Percentiles rank a stretch among this genome's conserved stretches.
Evolutionary conservation across 2,888 invertebrate species (phyloP).

Genomic region (Mythimna vitellina): DNA sequence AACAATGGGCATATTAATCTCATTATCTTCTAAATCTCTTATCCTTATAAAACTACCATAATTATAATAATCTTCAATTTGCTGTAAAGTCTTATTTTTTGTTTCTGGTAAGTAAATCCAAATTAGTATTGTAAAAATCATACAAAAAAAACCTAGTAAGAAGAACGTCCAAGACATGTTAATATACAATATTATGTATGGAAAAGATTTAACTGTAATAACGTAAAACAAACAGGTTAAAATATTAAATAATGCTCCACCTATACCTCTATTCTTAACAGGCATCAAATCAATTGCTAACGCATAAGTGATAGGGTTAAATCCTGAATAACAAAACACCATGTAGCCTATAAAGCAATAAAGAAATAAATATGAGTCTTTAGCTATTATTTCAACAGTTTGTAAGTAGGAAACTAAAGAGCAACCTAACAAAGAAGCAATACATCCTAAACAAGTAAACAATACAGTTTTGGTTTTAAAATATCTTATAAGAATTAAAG

Average conservation of each 20-base stretch:
- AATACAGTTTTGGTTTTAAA: slow-evolving; percentile 48
- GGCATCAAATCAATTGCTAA: slow-evolving; percentile 60
- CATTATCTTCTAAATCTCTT: slow-evolving; percentile 21
- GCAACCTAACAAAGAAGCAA: slow-evolving; percentile 29
- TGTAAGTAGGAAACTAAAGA: slow-evolving; percentile 39
- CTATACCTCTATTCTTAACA: slow-evolving; percentile 61
- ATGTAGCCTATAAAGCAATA: slow-evolving; percentile 41
- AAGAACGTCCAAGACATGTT: slow-evolving; percentile 51
- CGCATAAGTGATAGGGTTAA: slow-evolving; percentile 38
- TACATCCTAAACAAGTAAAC: slow-evolving; percentile 22
- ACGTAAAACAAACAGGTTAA: slow-evolving; percentile 46
- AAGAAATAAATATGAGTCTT: slow-evolving; percentile 29
- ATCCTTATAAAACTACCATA: slow-evolving; percentile 38
- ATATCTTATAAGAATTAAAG: slow-evolving; percentile 40
- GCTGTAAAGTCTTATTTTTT: slow-evolving; percentile 57
- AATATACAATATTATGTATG: slow-evolving; percentile 43
- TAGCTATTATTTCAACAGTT: slow-evolving; percentile 13
- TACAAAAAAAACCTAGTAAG: slow-evolving; percentile 10
- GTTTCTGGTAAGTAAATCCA: slow-evolving; percentile 62
- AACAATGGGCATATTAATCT: slow-evolving; percentile 32
- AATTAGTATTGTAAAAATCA: slow-evolving; percentile 36
- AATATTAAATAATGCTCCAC: slow-evolving; percentile 52
- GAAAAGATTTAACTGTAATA: slow-evolving; percentile 46
- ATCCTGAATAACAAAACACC: slow-evolving; percentile 43
- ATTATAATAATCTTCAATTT: slow-evolving; percentile 61